A percentile compares a stretch with the other conserved stretches of the same genome.
Conservation (phyloP, 2,797 vertebrate species). For the Phylloscopus collybita region DNA sequence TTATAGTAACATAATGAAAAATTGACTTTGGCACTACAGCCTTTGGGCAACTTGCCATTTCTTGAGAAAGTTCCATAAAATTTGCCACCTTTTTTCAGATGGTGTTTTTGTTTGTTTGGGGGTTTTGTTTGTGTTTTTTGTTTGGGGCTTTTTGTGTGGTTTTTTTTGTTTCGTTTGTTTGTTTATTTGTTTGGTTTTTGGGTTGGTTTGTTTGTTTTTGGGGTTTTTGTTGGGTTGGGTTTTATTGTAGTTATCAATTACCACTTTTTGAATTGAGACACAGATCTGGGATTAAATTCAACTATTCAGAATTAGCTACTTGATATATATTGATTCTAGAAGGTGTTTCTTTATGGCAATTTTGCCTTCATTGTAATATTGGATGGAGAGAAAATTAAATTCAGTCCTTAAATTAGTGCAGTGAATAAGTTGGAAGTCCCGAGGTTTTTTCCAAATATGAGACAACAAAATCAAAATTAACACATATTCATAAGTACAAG, state of each 20-base stretch:
- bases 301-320: neutral
- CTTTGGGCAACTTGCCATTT: neutral
- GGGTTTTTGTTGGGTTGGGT: neutral
- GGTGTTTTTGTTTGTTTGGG: neutral
- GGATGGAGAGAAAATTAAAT: neutral
- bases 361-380: neutral
- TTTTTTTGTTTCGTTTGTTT: neutral
- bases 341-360: neutral
- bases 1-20: constrained; percentile 14
- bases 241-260: neutral
- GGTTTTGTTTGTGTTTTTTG: too few species aligned
- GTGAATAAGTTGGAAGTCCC: neutral
- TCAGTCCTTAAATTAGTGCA: neutral
- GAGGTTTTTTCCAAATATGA: neutral
- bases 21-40: neutral
- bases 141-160: too few species aligned
- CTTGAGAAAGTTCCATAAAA: neutral
- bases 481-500: neutral
- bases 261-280: neutral
- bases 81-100: neutral
- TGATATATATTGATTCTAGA: neutral
- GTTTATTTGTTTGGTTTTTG: neutral
- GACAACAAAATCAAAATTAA: neutral
- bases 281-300: neutral
- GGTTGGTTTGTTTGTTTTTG: too few species aligned